Base-by-base conservation (phyloP, 2,888 invertebrate genomes). In the Nomada ferruginata region DNA sequence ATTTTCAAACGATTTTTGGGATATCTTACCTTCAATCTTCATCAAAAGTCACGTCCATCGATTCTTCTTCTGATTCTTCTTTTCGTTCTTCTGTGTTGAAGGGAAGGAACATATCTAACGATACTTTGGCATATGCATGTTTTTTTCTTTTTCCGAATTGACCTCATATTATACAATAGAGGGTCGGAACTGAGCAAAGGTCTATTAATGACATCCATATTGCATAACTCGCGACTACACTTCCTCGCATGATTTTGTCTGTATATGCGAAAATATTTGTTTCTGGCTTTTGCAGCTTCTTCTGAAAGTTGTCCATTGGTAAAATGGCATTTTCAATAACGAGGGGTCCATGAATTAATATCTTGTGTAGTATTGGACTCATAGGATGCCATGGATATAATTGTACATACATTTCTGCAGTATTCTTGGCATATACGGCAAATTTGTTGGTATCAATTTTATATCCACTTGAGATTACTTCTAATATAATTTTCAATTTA, bases 401-500 rank as follows among this genome's bases (percentile, higher is more conserved):
- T 23, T 23, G 23, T 1, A 23, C 23, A 23, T 23, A 23, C 23
- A 23, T 23, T 23, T 23, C 11, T 71, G 76, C 60, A 5, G 76
- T 76, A 13, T 76, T 52, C 11, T 5, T 57, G 18, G 50, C 29
- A 55, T 65, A 76, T 59, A 15, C 13, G 26, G 50, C 23, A 59
- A 76, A 70, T 55, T 76, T 44, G 20, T 50, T 15, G 0, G 23
- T 18, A 13, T 76, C 18, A 11, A 76, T 53, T 20, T 61, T 44
- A 4, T 65, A 15, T 10, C 65, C 44, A 20, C 47, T 72, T 61
- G 36, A 72, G 55, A 74, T 66, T 18, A 52, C 26, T 60, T 74
- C 42, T n/a, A 66, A 59, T 59, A 60, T 74, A 9, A 66, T 29
- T 59, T 65, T 59, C 9, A 42, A 65, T 74, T 23, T 59, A 23